A percentile compares a stretch with the other conserved stretches of the same genome.
Conservation (phyloP, 2,113 vertebrate genomes). For the Aphelocoma coerulescens region DNA sequence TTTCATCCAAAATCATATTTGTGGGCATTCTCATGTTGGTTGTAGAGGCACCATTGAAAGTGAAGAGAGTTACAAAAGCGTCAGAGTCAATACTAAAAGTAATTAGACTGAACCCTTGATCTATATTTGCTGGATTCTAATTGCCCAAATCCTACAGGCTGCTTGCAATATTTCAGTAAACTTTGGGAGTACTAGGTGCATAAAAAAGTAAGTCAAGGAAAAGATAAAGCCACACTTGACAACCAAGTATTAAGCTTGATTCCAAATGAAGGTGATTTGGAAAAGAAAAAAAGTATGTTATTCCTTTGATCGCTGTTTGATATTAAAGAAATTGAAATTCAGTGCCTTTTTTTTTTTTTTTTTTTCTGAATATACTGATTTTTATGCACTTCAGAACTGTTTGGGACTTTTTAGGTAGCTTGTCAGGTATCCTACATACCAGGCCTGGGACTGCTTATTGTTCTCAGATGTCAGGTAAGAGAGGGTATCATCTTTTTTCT, state of each 20-base stretch:
- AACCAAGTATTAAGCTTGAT: not conserved
- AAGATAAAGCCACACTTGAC: not conserved
- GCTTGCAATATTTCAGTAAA: not conserved
- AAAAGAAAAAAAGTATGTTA: not conserved
- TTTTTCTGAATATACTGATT: not conserved
- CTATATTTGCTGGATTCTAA: not conserved
- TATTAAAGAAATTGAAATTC: not conserved
- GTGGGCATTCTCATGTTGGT: not conserved
- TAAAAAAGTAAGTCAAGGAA: not conserved
- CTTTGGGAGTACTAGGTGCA: not conserved
- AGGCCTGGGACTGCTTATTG: not conserved
- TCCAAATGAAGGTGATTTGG: not conserved
- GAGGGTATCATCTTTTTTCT: not conserved
- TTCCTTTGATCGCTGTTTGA: not conserved
- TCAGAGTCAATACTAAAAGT: not conserved
- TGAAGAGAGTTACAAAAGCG: not conserved
- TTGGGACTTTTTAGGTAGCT: not conserved
- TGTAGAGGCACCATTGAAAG: not conserved
- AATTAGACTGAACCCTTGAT: not conserved
- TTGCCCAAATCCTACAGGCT: not conserved
- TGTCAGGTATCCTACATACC: not conserved
- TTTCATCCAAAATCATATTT: not conserved
- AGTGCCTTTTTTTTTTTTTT: too few relatives aligned
- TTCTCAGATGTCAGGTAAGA: not conserved
- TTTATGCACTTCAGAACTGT: not conserved